Conservation (phyloP, 2,797 vertebrate genomes). For the Chlorospingus flavigularis region DNA sequence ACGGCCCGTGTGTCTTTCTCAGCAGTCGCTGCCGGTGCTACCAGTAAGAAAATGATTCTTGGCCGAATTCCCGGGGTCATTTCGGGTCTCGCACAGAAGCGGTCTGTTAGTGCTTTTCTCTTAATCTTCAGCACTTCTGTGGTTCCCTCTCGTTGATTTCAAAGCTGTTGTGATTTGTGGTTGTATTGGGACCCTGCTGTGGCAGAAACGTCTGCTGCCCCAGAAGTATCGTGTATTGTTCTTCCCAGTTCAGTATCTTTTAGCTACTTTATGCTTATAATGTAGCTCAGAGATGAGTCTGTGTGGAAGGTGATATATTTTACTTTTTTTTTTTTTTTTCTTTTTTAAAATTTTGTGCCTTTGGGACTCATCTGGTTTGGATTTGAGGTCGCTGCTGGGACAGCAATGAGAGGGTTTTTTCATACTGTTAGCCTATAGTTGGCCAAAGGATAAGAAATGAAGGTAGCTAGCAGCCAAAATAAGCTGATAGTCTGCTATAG, state of each 20-base stretch:
- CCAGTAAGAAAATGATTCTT: slow-evolving; percentile 47
- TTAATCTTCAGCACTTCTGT: background rate
- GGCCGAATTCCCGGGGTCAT: slow-evolving; percentile 27
- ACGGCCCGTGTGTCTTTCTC: background rate
- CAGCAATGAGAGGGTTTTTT: background rate
- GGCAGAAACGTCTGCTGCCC: background rate
- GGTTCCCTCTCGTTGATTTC: slow-evolving; percentile 3
- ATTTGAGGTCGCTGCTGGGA: slow-evolving; percentile 40
- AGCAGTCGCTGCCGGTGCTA: background rate
- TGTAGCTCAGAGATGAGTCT: background rate
- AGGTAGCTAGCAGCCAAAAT: slow-evolving; percentile 3
- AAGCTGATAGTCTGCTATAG: background rate
- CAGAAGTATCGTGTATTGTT: background rate
- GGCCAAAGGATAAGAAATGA: background rate
- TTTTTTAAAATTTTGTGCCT: background rate
- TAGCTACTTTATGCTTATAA: background rate
- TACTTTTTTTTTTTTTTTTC: background rate
- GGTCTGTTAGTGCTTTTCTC: slow-evolving; percentile 22
- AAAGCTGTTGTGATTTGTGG: background rate
- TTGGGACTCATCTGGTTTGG: background rate
- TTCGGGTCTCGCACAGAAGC: slow-evolving; percentile 2
- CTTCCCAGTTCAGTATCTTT: background rate
- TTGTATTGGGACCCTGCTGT: slow-evolving; percentile 5
- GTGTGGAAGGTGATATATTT: background rate
- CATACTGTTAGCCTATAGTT: background rate